Base-by-base conservation (phyloP, 1,140 invertebrate genomes). In the Tetraneura akinire region DNA sequence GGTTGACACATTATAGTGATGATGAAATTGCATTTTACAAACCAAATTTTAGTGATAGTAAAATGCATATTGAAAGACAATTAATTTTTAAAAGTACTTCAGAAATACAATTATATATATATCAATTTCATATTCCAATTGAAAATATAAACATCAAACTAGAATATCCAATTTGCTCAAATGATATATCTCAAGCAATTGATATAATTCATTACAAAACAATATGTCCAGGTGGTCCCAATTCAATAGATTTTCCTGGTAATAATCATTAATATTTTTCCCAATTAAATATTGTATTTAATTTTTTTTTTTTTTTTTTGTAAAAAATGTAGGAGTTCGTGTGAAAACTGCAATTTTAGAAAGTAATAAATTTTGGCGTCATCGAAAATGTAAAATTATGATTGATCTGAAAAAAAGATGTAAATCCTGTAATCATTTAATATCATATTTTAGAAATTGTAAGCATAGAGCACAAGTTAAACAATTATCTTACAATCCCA, bases 21-120 rank as follows among this genome's bases (percentile, higher is more conserved):
- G 11, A 23, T 57, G 55, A 57, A 57, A 57, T 57, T 57, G 55
- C 23, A 13, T 57, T 57, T 57, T 57, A 57, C 23, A 57, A 57
- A 57, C 21, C 11, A 26, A 26, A 57, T 1, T 23, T 57, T 10
- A 57, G 8, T 14, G 4, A 60, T 16, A 13, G 23, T 60, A 60
- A 60, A 60, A 60, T 60, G 23, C 3, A 60, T 26, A 60, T 60
- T 29, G 55, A 60, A 60, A 60, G 23, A 16, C 55, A 60, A 60
- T 6, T 26, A 60, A 5, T 60, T 60, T 60, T 60, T 29, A 60
- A 60, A 60, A 14, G 23, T 29, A 14, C 23, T 3, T 26, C 26
- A 21, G 55, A 26, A 60, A 60, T 60, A 60, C 23, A 11, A 23
- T 3, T 60, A 6, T 29, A 60, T 26, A 5, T 60, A 14, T 16